phyloP scores from a whole-genome alignment of 2,888 invertebrate genomes.

The Periphyllus acericola region DNA sequence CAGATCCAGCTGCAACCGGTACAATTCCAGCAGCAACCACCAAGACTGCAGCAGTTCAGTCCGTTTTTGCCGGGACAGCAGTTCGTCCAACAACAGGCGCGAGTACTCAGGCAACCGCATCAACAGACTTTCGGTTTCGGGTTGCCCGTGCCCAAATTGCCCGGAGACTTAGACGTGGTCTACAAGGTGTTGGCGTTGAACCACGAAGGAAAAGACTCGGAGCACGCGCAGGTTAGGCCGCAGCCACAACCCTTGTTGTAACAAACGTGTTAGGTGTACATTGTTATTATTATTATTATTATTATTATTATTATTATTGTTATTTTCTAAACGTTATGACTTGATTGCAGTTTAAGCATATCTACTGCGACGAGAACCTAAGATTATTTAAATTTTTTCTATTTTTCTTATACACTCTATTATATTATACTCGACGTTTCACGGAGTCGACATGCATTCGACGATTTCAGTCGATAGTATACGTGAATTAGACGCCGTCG shows the following conservation, averaged over 20 bases:
- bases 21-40: background rate
- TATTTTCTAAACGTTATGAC: background rate
- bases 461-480: too few species aligned
- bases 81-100: background rate
- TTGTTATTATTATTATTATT: background rate
- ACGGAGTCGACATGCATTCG: too few species aligned
- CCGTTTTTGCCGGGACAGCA: background rate
- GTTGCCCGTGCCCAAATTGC: conserved; percentile 71
- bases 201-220: conserved; percentile 69
- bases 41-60: background rate
- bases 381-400: too few species aligned
- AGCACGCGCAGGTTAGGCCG: background rate
- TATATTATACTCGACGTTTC: too few species aligned
- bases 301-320: background rate
- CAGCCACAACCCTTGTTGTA: background rate
- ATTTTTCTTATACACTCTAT: too few species aligned
- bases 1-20: conserved; percentile 24
- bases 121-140: conserved; percentile 76
- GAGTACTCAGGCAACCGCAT: conserved; percentile 71
- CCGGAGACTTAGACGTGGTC: conserved; percentile 83
- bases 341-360: background rate
- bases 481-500: too few species aligned
- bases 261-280: background rate
- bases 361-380: background rate
- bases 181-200: conserved; percentile 83